Percentiles rank a stretch among this genome's conserved stretches.
Conservation (phyloP, 92 coral and sea anemone species). For the Phymanthus crucifer region DNA sequence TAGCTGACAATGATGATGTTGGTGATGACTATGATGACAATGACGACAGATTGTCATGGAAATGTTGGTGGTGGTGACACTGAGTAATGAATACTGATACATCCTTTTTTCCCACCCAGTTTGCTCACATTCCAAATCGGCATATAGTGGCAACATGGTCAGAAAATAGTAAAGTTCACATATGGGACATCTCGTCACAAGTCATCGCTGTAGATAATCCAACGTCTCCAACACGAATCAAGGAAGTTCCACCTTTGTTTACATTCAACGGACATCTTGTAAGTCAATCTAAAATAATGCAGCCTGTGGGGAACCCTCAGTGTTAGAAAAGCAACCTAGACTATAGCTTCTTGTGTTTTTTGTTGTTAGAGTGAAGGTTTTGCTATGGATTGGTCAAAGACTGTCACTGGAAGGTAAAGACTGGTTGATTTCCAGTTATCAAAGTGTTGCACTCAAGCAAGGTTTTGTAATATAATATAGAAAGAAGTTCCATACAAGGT, state of each 20-base stretch:
- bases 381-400: conserved; percentile 96
- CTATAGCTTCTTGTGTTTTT: background rate
- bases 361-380: conserved; percentile 78
- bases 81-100: too few relatives aligned
- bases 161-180: conserved; percentile 83
- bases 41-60: too few relatives aligned
- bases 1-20: too few relatives aligned
- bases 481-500: too few relatives aligned
- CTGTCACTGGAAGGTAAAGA: conserved; percentile 81
- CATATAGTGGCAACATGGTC: conserved; percentile 96
- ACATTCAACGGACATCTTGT: conserved; percentile 14
- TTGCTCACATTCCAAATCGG: conserved; percentile 75
- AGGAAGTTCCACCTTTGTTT: conserved; percentile 60
- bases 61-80: too few relatives aligned
- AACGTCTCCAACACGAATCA: conserved; percentile 40
- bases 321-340: background rate
- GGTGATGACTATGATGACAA: too few relatives aligned
- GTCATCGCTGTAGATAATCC: conserved; percentile 79
- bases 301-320: background rate
- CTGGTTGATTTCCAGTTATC: too few relatives aligned
- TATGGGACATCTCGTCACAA: conserved; percentile 86
- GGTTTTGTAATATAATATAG: too few relatives aligned
- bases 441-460: too few relatives aligned
- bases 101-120: conserved; percentile 35
- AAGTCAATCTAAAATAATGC: background rate